Evolutionary conservation across 2,113 vertebrate species (phyloP), one percentile per base, ranked within the genome.

Genomic region (Phrynocephalus versicolor): DNA sequence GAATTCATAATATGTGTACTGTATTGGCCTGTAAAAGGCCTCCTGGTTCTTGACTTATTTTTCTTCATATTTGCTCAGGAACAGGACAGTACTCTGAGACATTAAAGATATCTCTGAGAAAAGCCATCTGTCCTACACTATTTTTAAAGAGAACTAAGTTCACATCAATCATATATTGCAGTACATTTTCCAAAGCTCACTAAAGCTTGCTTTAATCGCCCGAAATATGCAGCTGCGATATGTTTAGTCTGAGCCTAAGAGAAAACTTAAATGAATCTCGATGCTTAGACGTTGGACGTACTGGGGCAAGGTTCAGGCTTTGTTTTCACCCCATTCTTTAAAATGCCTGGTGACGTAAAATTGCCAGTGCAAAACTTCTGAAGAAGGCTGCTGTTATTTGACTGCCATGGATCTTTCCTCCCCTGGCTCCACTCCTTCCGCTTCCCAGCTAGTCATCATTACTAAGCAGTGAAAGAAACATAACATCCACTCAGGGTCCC

Each of bases 81-180:
- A 77, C 79, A 91, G 93, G 27, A 87, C 21, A 78, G 85, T 86
- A 83, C 83, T 87, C 88, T 82, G 88, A 85, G 83, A 79, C 23
- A 64, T 62, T 85, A 81, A 76, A 88, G 91, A 91, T 88, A 79
- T 89, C 89, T 95, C 83, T 35, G 73, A 86, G 89, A 80, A 62
- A 92, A 83, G 88, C 85, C 67, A 81, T 84, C 80, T 86, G 74
- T 88, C 86, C 85, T 83, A 71, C 76, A 85, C 81, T 77, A 76
- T 77, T 79, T 75, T 62, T 23, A n/a, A 75, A 51, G 37, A 16
- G 15, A 23, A 79, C 70, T 90, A 93, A 95, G 91, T 96, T 95
- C 73, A 65, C 79, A 84, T 88, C 87, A 67, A 33, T 58, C n/a
- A 75, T 77, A 79, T 91, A 88, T 90, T 82, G 78, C 83, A 85